A percentile compares a stretch with the other conserved stretches of the same genome.
Evolutionary conservation across 2,113 vertebrate genomes (phyloP).

Genomic region (Piprites chloris): DNA sequence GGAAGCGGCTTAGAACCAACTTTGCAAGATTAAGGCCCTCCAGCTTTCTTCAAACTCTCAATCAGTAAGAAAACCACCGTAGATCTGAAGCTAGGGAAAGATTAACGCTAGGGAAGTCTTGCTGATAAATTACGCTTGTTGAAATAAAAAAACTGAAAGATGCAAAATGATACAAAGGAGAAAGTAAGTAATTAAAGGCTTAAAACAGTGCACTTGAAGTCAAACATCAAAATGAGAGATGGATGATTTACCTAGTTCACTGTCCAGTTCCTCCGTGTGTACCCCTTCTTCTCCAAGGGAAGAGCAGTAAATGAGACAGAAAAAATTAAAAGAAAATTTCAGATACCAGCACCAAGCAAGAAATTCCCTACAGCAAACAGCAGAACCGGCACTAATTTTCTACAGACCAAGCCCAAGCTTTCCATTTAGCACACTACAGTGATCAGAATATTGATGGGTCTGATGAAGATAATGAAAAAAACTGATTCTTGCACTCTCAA

Average conservation of each 20-base stretch:
- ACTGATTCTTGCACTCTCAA: constrained; percentile 1
- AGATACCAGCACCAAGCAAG: constrained; percentile 75
- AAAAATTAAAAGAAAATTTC: constrained; percentile 78
- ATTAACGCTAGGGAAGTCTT: neutral
- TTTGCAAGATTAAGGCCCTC: neutral
- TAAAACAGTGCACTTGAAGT: constrained; percentile 37
- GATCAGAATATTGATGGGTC: constrained; percentile 50
- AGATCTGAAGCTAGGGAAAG: neutral
- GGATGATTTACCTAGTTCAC: constrained; percentile 91
- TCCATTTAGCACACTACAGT: constrained; percentile 14
- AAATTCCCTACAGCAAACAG: constrained; percentile 69
- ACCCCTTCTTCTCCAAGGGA: constrained; percentile 95
- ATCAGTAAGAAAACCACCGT: neutral
- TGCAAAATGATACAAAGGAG: constrained; percentile 50
- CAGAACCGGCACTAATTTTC: constrained; percentile 43
- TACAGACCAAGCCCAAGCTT: constrained; percentile 55
- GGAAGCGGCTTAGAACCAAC: neutral
- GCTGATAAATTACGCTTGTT: neutral
- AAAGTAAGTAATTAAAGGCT: constrained; percentile 38
- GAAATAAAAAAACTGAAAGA: constrained; percentile 15
- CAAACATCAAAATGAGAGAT: constrained; percentile 57
- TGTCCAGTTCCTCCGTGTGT: constrained; percentile 99
- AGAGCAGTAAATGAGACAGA: constrained; percentile 76
- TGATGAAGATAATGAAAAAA: constrained; percentile 15
- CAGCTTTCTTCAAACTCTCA: neutral